Conservation (phyloP, 2,888 invertebrate species). For the Chymomyza procnemis region DNA sequence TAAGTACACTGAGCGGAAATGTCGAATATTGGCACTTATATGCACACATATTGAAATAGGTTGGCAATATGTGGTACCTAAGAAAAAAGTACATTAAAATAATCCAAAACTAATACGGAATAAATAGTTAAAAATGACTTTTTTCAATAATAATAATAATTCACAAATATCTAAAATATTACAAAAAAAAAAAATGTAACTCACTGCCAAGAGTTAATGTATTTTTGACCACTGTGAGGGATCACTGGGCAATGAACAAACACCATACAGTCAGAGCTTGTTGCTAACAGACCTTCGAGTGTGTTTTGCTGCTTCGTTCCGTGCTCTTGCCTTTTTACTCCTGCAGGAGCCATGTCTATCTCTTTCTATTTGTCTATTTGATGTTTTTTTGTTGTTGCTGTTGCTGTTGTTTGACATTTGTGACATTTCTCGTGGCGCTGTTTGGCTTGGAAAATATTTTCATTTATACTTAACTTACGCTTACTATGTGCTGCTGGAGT, state of each 20-base stretch:
- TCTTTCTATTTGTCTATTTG: constrained; percentile 7
- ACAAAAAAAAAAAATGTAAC: too few species aligned
- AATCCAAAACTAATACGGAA: too few species aligned
- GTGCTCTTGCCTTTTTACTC: not conserved
- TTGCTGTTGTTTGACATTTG: constrained; percentile 37
- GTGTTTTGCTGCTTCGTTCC: constrained; percentile 25
- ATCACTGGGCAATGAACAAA: not conserved
- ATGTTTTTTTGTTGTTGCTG: constrained; percentile 22
- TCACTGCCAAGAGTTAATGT: too few species aligned
- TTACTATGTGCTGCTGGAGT: not conserved
- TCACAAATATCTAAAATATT: too few species aligned
- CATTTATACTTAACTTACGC: constrained; percentile 39
- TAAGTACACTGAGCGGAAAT: too few species aligned
- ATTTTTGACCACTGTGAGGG: too few species aligned
- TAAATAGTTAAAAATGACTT: too few species aligned
- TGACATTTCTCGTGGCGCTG: constrained; percentile 27
- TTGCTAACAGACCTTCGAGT: not conserved
- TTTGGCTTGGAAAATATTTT: constrained; percentile 42
- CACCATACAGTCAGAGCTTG: not conserved
- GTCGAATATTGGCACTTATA: too few species aligned
- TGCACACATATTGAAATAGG: too few species aligned
- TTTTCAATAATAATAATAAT: too few species aligned
- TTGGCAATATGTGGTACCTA: too few species aligned
- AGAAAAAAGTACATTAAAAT: too few species aligned
- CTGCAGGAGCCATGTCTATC: constrained; percentile 14